Evolutionary conservation across 2,113 vertebrate species (phyloP), one percentile per base, ranked within the genome.

Genomic region (Laticauda laticaudata): DNA sequence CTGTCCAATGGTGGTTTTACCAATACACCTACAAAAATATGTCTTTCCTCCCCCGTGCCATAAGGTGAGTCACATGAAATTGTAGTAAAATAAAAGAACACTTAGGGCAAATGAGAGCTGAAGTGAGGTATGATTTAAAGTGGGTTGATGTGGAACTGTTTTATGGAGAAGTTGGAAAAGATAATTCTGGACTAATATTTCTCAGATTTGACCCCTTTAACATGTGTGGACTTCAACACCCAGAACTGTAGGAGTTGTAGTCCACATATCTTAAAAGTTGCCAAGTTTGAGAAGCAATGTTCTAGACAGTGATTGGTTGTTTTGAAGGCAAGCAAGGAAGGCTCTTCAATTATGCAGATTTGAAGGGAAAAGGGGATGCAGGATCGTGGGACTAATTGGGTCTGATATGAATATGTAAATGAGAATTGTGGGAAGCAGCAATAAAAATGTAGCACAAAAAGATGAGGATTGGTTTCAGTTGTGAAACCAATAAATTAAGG

Each of bases 1-100:
- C 98, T 0, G 98, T 99, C 93, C 99, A 99, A 95, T 99, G 99
- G 99, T 99, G 99, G 99, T 96, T 99, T 92, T 98, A 98, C 24
- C 97, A 99, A 93, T 99, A 99, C 94, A 95, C 99, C 96, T 99
- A 99, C 96, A 98, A 98, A 95, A 98, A 97, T 1, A 96, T 98
- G 0, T 98, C 98, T 12, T 95, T 97, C 92, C 97, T 94, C 94
- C 96, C 98, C 54, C 98, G 98, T 56, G 97, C 98, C 4, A 96
- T 99, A 89, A 98, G 98, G 98, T 99, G 95, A 59, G 81, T 18
- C 87, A 23, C 14, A 26, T 21, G 18, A 34, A 29, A 53, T 20
- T 15, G 69, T 5, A 18, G 10, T 39, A 51, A n/a, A 64, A 14
- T 8, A 9, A 6, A 15, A 15, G 14, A 43, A 24, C 14, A 81